A percentile compares a stretch with the other conserved stretches of the same genome.
Conservation (phyloP, 2,888 invertebrate genomes). For the Aleiodes alternator region DNA sequence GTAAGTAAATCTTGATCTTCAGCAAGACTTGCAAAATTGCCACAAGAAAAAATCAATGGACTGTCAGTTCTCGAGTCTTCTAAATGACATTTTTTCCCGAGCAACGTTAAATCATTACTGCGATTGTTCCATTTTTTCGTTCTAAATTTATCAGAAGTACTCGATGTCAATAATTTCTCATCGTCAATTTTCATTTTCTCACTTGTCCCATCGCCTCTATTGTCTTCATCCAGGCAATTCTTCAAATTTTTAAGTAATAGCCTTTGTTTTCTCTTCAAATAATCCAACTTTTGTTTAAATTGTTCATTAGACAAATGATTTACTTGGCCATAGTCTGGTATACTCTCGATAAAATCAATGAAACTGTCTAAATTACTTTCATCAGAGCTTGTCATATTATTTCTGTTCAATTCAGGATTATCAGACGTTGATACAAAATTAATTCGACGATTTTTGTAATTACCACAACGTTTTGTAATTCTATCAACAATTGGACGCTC, state of each 20-base stretch:
- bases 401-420: conserved; percentile 43
- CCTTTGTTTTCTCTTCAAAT: conserved; percentile 81
- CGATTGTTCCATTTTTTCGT: conserved; percentile 54
- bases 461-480: conserved; percentile 54
- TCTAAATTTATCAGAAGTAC: conserved; percentile 41
- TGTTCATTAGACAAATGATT: conserved; percentile 86
- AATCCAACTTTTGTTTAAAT: conserved; percentile 84
- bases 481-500: conserved; percentile 76
- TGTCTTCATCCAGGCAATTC: conserved; percentile 73
- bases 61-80: conserved; percentile 66
- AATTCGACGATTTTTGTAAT: conserved; percentile 67
- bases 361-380: conserved; percentile 78
- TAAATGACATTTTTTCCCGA: conserved; percentile 69
- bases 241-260: conserved; percentile 68
- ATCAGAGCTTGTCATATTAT: conserved; percentile 46
- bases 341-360: conserved; percentile 85
- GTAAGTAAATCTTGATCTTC: conserved; percentile 69
- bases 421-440: conserved; percentile 60
- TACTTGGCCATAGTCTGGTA: conserved; percentile 87
- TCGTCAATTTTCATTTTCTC: conserved; percentile 43
- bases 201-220: conserved; percentile 28
- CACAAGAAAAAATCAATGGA: conserved; percentile 64
- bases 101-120: conserved; percentile 61
- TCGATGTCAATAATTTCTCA: conserved; percentile 41
- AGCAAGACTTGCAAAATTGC: conserved; percentile 66